These are phyloP conservation scores for Lasioglossum marginatum DNA, from an alignment of 2,888 invertebrate species.

Conservation along the genomic window DNA sequence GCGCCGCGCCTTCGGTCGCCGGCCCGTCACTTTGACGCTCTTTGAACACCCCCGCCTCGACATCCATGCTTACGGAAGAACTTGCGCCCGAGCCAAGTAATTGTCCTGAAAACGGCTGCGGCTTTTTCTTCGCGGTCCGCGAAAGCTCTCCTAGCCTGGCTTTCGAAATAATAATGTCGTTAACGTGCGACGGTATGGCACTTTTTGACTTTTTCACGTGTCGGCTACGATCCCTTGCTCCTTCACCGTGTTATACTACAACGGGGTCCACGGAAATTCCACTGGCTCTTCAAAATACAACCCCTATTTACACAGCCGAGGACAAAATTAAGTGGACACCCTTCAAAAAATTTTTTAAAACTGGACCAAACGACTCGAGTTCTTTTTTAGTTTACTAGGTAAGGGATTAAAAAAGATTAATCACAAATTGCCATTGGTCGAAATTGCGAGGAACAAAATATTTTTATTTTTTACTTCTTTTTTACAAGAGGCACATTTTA, in stretches of 20 bases:
- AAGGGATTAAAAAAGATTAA: too few species aligned
- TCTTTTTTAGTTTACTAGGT: not conserved
- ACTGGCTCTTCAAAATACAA: not conserved
- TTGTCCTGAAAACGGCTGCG: conserved; percentile 41
- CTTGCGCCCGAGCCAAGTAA: conserved; percentile 24
- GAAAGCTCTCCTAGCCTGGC: not conserved
- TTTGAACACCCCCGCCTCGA: conserved; percentile 14
- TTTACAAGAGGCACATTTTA: too few species aligned
- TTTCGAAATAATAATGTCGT: conserved; percentile 1
- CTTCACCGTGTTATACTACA: not conserved
- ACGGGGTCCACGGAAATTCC: not conserved
- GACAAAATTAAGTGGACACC: not conserved
- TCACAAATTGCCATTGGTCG: too few species aligned
- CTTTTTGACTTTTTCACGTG: not conserved
- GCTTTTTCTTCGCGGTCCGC: conserved; percentile 18
- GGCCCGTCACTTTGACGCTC: conserved; percentile 47
- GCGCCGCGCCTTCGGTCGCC: conserved; percentile 25
- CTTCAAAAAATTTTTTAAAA: not conserved
- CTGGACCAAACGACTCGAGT: not conserved
- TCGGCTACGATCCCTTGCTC: not conserved
- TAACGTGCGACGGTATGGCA: not conserved
- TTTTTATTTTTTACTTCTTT: too few species aligned
- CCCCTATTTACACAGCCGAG: not conserved
- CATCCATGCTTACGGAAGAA: conserved; percentile 11
- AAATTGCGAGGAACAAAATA: too few species aligned